A percentile compares a stretch with the other conserved stretches of the same genome.
phyloP scores from a whole-genome alignment of 2,888 invertebrate species.

The Orthosia cruda region DNA sequence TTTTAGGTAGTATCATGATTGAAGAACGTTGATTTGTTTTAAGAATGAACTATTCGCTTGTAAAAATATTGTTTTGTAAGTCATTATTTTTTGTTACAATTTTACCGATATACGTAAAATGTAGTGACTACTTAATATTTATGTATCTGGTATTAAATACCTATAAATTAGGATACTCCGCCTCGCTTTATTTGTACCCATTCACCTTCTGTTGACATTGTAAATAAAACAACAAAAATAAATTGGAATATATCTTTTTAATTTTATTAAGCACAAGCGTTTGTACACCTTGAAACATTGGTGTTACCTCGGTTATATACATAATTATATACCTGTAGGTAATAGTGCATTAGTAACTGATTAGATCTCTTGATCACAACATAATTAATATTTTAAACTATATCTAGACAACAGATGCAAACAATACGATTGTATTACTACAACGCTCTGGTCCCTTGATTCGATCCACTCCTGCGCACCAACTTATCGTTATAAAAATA shows the following conservation, averaged over 20 bases:
- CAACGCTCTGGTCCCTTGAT: slow-evolving; percentile 85
- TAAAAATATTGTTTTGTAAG: slow-evolving; percentile 35
- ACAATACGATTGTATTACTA: slow-evolving; percentile 72
- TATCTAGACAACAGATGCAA: slow-evolving; percentile 74
- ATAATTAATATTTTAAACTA: slow-evolving; percentile 78
- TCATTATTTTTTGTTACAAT: slow-evolving; percentile 9
- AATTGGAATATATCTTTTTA: slow-evolving; percentile 86
- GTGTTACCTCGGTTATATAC: slow-evolving; percentile 73
- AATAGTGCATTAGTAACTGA: slow-evolving; percentile 84
- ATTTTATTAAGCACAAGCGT: slow-evolving; percentile 89
- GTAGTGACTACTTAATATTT: slow-evolving; percentile 57
- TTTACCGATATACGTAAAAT: slow-evolving; percentile 20
- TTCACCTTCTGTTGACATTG: slow-evolving; percentile 37
- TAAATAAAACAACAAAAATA: slow-evolving; percentile 78
- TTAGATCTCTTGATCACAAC: slow-evolving; percentile 86
- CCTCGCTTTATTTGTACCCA: slow-evolving; percentile 39
- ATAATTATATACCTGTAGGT: slow-evolving; percentile 80
- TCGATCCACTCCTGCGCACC: slow-evolving; percentile 74
- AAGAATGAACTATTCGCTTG: slow-evolving; percentile 27
- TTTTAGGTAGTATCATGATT: neutral
- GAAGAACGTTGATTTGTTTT: slow-evolving; percentile 31
- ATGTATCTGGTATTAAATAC: slow-evolving; percentile 59
- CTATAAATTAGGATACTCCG: slow-evolving; percentile 44
- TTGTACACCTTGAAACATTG: slow-evolving; percentile 71
- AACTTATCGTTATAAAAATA: slow-evolving; percentile 75